These are phyloP conservation scores for Acanthiza pusilla DNA, from an alignment of 2,797 vertebrate species.

Conservation along the genomic window DNA sequence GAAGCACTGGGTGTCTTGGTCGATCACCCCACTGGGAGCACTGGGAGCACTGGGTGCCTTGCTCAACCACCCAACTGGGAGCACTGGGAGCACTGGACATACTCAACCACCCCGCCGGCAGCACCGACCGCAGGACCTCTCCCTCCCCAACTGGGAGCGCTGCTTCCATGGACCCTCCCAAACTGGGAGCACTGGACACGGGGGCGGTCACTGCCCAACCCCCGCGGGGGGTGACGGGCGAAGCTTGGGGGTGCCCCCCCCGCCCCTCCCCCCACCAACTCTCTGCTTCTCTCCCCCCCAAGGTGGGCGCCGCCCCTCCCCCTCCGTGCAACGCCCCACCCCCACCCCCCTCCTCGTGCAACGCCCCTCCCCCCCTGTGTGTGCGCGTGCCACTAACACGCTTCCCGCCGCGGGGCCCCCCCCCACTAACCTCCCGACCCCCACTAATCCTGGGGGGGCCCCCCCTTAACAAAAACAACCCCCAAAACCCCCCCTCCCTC, in stretches of 20 bases:
- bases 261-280: background rate
- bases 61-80: background rate
- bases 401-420: background rate
- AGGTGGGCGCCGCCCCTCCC: background rate
- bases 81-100: slow-evolving; percentile 46
- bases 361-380: background rate
- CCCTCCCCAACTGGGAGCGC: background rate
- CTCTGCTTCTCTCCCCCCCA: background rate
- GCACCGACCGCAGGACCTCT: background rate
- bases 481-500: background rate
- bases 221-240: background rate
- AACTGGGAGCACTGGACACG: background rate
- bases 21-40: no score
- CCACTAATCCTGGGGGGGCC: no score
- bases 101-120: background rate
- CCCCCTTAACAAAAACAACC: background rate
- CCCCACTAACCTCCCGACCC: no score
- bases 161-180: background rate
- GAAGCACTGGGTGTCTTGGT: background rate
- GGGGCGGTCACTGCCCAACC: background rate
- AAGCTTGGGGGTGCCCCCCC: background rate
- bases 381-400: background rate
- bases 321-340: background rate
- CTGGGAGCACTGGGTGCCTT: background rate
- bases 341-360: background rate